These are phyloP conservation scores for Austrolebias charrua DNA, from an alignment of 2,797 vertebrate genomes.

Conservation along the genomic window DNA sequence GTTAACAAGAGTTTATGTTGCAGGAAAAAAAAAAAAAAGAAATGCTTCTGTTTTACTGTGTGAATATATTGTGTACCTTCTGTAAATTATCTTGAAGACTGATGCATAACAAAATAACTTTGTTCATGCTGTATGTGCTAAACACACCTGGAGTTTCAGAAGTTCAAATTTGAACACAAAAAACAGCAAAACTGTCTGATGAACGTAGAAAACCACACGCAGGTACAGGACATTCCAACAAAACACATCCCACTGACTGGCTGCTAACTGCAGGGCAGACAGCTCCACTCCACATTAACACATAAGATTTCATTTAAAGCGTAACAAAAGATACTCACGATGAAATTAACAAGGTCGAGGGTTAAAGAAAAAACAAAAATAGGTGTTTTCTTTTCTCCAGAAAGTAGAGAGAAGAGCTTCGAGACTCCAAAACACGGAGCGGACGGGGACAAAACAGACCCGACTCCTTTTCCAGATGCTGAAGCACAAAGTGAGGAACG, in stretches of 20 bases:
- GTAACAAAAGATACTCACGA: conserved; percentile 50
- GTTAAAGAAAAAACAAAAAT: background rate
- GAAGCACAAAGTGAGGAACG: conserved; percentile 62
- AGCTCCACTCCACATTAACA: background rate
- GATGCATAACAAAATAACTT: too few relatives aligned
- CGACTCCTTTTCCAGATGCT: conserved; percentile 45
- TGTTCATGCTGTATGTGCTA: too few relatives aligned
- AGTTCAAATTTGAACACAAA: too few relatives aligned
- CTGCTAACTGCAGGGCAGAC: background rate
- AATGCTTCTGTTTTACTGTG: too few relatives aligned
- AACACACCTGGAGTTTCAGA: too few relatives aligned
- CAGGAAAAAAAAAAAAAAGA: too few relatives aligned
- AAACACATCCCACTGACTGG: background rate
- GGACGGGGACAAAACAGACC: conserved; percentile 11
- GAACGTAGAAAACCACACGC: background rate
- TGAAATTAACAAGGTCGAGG: conserved; percentile 4
- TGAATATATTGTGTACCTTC: too few relatives aligned
- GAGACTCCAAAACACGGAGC: background rate
- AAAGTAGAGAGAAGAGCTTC: conserved; percentile 16
- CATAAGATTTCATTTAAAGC: conserved; percentile 1
- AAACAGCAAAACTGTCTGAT: background rate
- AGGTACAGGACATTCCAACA: background rate
- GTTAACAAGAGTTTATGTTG: too few relatives aligned
- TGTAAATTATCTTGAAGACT: too few relatives aligned
- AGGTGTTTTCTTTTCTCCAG: background rate